phyloP scores from a whole-genome alignment of 1,140 invertebrate genomes.

The Drosophila tani region DNA sequence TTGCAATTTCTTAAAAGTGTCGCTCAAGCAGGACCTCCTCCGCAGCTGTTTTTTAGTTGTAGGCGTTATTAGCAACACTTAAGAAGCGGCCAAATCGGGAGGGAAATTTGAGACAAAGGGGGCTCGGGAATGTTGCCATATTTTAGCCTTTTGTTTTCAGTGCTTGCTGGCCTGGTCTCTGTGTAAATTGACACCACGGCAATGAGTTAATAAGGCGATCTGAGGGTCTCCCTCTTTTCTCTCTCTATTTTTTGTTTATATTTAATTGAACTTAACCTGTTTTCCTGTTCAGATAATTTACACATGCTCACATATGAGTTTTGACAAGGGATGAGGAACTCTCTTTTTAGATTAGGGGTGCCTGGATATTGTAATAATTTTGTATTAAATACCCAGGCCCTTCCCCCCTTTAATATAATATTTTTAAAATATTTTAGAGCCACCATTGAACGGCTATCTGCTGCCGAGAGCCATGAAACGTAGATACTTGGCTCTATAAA shows the following conservation, averaged over 20 bases:
- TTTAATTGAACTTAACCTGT: conserved; percentile 4
- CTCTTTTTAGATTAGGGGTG: not conserved
- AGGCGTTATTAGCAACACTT: conserved; percentile 82
- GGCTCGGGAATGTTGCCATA: conserved; percentile 50
- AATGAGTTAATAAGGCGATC: conserved; percentile 80
- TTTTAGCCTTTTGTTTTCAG: conserved; percentile 59
- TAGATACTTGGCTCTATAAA: conserved; percentile 1
- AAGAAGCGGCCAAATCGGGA: conserved; percentile 41
- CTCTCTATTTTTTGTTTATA: not conserved
- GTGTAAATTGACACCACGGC: conserved; percentile 78
- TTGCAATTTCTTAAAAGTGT: conserved; percentile 83
- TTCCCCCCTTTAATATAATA: too few relatives aligned
- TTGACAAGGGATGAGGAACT: not conserved
- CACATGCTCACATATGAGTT: conserved; percentile 29
- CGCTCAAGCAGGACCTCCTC: conserved; percentile 40
- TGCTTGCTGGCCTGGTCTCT: conserved; percentile 31
- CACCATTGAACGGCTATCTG: conserved; percentile 4
- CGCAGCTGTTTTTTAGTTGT: conserved; percentile 75
- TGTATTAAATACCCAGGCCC: too few relatives aligned
- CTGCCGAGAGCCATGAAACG: conserved; percentile 28
- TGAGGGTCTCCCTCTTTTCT: not conserved
- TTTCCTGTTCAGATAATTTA: conserved; percentile 20
- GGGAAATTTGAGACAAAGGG: conserved; percentile 44
- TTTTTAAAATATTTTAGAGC: too few relatives aligned
- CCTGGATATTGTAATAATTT: too few relatives aligned